Evolutionary conservation across 2,797 vertebrate genomes (phyloP).

Genomic region (Enteromius mattozi): DNA sequence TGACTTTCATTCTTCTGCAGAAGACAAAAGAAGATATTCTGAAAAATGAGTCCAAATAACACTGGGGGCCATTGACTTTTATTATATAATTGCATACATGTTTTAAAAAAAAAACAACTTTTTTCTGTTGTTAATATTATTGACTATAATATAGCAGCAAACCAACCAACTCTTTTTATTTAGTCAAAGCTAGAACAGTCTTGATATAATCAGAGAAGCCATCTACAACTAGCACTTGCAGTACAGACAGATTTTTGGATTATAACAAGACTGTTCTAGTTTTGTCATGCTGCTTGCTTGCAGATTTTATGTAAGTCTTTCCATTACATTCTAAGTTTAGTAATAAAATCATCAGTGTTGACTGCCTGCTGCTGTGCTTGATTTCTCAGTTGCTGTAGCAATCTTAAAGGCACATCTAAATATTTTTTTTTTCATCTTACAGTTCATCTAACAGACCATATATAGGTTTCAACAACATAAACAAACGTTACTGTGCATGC

Average conservation of each 20-base stretch:
- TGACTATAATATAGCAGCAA: constrained; percentile 1
- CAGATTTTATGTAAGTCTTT: neutral
- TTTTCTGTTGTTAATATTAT: neutral
- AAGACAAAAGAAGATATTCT: neutral
- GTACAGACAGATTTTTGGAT: neutral
- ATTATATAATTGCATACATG: neutral
- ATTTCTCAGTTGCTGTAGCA: neutral
- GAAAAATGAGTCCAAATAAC: neutral
- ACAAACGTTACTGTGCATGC: too few species aligned
- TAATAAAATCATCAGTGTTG: neutral
- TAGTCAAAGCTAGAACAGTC: neutral
- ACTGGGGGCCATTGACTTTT: neutral
- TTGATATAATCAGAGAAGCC: too few species aligned
- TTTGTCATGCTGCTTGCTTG: neutral
- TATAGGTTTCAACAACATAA: too few species aligned
- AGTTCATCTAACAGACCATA: neutral
- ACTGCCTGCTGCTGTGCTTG: neutral
- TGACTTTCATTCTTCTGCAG: neutral
- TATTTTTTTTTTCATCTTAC: neutral
- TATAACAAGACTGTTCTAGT: neutral
- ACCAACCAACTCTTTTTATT: neutral
- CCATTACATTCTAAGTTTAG: neutral
- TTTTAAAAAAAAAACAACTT: neutral
- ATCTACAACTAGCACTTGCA: neutral
- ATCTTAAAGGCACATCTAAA: neutral